Percentiles rank a stretch among this genome's conserved stretches.
Evolutionary conservation across 1,140 invertebrate genomes (phyloP).

Genomic region (Brachionus manjavacas): DNA sequence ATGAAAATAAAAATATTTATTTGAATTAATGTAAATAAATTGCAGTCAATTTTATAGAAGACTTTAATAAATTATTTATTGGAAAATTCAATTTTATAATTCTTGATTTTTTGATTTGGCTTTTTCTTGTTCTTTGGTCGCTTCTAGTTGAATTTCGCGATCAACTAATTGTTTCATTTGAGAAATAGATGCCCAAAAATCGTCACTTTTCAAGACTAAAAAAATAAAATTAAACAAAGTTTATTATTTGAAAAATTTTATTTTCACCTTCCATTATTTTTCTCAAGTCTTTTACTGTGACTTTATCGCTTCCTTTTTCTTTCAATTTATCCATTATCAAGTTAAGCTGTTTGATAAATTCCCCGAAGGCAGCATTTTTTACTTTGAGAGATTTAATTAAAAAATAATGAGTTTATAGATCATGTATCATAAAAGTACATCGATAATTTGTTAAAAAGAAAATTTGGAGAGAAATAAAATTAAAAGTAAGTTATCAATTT

Average conservation of each 20-base stretch:
- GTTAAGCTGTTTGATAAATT: slow-evolving; percentile 3
- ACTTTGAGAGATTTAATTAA: not conserved
- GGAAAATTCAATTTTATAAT: not conserved
- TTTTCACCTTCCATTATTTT: not conserved
- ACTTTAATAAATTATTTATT: not conserved
- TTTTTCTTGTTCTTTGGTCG: not conserved
- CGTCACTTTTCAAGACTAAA: not conserved
- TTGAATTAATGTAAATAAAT: not conserved
- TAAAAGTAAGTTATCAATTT: no score
- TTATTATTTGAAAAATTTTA: not conserved
- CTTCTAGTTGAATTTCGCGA: not conserved
- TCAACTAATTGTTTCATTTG: slow-evolving; percentile 14
- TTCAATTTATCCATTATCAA: not conserved
- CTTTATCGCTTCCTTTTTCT: slow-evolving; percentile 30
- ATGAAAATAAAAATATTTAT: not conserved
- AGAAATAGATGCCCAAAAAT: slow-evolving; percentile 20
- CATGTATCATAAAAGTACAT: no score
- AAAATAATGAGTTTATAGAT: no score
- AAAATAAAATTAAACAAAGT: not conserved
- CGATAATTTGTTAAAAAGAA: no score
- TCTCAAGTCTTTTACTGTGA: slow-evolving; percentile 21
- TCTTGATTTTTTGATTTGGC: not conserved
- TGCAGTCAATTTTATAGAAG: not conserved
- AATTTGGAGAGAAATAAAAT: no score
- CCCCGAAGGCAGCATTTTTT: not conserved